Base-by-base conservation (phyloP, 2,113 vertebrate genomes). In the Archilochus colubris region DNA sequence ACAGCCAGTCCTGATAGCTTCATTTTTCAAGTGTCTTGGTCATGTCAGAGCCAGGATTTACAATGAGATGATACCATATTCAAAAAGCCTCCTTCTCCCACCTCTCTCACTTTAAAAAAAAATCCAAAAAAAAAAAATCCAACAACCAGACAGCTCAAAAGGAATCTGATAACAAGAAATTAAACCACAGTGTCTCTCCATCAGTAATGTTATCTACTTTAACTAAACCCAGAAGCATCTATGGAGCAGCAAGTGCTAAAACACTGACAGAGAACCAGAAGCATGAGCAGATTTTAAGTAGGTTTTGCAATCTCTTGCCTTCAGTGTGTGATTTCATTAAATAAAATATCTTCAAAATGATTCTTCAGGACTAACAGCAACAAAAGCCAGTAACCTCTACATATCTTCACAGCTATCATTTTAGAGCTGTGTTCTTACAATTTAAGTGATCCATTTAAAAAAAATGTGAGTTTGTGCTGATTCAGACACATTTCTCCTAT, bases 281-380 rank as follows among this genome's bases (percentile, higher is more conserved):
- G 50, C 70, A 67, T n/a, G 24, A 70, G 57, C 76, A 30, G 14
- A 86, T 88, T 74, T 55, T 36, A 80, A 88, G 36, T 20, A 63
- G 75, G 89, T 53, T 67, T 68, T 85, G 48, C 76, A 85, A 91
- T 95, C 81, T 82, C 31, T 54, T 91, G 61, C 75, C 63, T 94
- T 92, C 61, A 50, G 23, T 9, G 74, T 44, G 27, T 14, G 27
- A 91, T 24, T 93, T 63, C 53, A 94, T 77, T 94, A 95, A 96
- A 70, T 36, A 28, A 23, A 93, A 73, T 40, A 66, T 76, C 54
- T 82, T 94, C 72, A 83, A 82, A 94, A 93, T 46, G 64, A 88
- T 87, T 93, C 81, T 82, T 83, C 88, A 83, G 77, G 82, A 89
- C 91, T 89, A 85, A 69, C 36, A 87, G 72, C 74, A 88, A 54